A percentile compares a stretch with the other conserved stretches of the same genome.
Evolutionary conservation across 2,797 vertebrate genomes (phyloP).

Genomic region (Todus mexicanus): DNA sequence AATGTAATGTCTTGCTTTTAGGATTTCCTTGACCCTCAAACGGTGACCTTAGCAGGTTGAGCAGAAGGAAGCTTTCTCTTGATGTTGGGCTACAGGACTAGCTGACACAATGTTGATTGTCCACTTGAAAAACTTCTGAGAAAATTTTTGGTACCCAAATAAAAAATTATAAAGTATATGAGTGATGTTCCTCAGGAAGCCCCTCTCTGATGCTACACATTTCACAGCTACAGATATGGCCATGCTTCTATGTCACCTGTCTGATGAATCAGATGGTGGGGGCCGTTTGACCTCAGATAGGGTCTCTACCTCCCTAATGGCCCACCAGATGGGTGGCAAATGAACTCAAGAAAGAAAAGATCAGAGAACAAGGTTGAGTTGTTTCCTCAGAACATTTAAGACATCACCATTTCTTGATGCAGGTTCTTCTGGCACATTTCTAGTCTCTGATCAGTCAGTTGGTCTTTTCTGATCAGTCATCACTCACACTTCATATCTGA

Average conservation of each 20-base stretch:
- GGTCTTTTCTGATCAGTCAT: too few species aligned
- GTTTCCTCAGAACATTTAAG: background rate
- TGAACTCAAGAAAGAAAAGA: background rate
- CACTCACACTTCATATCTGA: background rate
- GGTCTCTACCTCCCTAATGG: background rate
- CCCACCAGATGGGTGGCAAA: background rate
- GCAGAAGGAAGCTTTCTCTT: background rate
- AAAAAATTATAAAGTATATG: background rate
- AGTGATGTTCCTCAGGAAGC: background rate
- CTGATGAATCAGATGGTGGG: background rate
- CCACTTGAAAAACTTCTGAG: background rate
- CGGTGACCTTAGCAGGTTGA: accelerated
- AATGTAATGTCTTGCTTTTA: background rate
- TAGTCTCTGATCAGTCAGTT: background rate
- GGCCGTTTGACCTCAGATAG: background rate
- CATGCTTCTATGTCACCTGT: background rate
- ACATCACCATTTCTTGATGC: background rate
- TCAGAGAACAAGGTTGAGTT: background rate
- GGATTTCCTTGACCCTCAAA: background rate
- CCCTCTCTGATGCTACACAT: accelerated
- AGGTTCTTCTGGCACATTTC: background rate
- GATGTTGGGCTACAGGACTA: background rate
- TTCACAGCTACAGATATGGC: background rate
- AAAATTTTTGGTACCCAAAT: background rate
- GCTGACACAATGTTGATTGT: background rate